A percentile compares a stretch with the other conserved stretches of the same genome.
Evolutionary conservation across 2,113 vertebrate genomes (phyloP).

Genomic region (Serinus canaria): DNA sequence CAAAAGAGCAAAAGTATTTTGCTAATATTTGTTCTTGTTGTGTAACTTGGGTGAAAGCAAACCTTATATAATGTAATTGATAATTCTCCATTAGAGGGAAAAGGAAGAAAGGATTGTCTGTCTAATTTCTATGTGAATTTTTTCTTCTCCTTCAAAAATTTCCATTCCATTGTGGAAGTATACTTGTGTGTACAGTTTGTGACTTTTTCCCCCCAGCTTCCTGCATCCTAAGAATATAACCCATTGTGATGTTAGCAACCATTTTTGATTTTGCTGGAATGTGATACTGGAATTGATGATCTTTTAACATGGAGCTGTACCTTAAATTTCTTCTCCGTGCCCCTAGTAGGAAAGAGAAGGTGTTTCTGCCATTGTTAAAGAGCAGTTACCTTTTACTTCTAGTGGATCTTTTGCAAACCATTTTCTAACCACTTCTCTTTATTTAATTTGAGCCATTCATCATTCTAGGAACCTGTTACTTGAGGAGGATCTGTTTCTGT

Average conservation of each 20-base stretch:
- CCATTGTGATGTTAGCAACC: neutral
- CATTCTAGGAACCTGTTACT: neutral
- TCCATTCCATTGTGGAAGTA: neutral
- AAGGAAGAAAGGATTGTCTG: neutral
- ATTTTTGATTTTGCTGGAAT: neutral
- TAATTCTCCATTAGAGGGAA: neutral
- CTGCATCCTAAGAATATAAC: neutral
- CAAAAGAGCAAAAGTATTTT: neutral
- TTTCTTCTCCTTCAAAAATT: neutral
- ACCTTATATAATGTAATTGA: neutral
- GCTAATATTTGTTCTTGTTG: neutral
- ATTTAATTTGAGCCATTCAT: neutral
- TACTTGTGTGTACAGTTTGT: neutral
- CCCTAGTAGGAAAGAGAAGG: no score
- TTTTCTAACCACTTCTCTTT: neutral
- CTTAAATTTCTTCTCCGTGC: neutral
- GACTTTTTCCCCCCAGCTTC: neutral
- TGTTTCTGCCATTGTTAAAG: neutral
- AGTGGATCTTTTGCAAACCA: neutral
- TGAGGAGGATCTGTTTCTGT: neutral
- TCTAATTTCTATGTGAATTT: neutral
- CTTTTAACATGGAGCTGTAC: neutral
- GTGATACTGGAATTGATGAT: neutral
- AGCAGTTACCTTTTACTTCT: neutral
- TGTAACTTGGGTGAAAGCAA: neutral